Base-by-base conservation (phyloP, 2,888 invertebrate species). In the Pollenia angustigena region DNA sequence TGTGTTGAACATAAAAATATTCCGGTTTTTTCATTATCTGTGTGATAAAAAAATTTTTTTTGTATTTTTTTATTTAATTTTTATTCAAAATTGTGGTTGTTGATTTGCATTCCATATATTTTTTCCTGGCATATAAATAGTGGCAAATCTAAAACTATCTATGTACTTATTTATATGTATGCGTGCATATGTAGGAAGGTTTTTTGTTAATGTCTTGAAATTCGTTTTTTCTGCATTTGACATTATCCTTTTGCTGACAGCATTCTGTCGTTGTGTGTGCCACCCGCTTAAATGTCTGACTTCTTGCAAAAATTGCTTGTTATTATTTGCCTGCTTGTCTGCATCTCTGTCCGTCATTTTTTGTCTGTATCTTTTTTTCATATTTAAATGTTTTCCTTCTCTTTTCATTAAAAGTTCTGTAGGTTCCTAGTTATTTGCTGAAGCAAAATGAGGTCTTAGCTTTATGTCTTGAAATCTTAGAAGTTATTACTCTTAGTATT, bases 201-300 rank as follows among this genome's bases (percentile, higher is more conserved):
- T 54, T 58, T 68, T 68, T 66, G 69, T 16, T 85, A 85, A 69
- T 72, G 40, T 18, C 66, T 68, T 60, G 46, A 16, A n/a, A 68
- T 62, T 44, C 23, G 74, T n/a, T 44, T 68, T 52, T 71, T 48
- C 68, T 54, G 40, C 71, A 54, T 72, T 66, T 76, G 75, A 78
- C 75, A 82, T 85, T 85, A 81, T 79, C 78, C 74, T 75, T 32
- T 81, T 82, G 78, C 79, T 82, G 85, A 82, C 85, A 82, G 78
- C 54, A 52, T 11, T 69, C 23, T 81, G 58, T 85, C 62, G 56
- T 85, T 52, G 54, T 69, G 54, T 74, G 11, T 79, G 44, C 50
- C 62, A 60, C 46, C 80, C 58, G 52, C 71, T 81, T 71, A 71
- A 81, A 71, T 71, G 48, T 71, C 42, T 69, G n/a, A 16, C 8